These are phyloP conservation scores for Drosophila pseudoobscura DNA, from an alignment of 1,140 invertebrate species.

Conservation along the genomic window DNA sequence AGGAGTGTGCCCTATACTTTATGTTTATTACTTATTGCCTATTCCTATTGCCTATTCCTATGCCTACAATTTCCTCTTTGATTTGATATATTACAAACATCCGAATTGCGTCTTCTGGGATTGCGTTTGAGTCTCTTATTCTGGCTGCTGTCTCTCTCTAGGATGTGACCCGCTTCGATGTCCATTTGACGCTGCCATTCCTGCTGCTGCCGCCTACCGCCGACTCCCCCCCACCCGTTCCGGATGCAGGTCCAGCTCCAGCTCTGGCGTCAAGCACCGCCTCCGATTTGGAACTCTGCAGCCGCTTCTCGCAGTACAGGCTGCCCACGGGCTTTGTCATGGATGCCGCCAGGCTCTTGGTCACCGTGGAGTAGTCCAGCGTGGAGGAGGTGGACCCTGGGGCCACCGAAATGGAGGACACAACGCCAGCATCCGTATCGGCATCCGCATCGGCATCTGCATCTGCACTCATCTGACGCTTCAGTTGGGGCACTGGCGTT, in stretches of 20 bases:
- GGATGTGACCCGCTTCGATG: slow-evolving; percentile 8
- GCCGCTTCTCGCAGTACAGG: slow-evolving; percentile 77
- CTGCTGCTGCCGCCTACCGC: slow-evolving; percentile 2
- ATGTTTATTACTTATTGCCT: background rate
- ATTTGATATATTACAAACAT: slow-evolving; percentile 46
- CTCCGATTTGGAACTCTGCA: slow-evolving; percentile 78
- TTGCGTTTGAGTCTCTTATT: no score
- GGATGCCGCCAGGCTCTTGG: slow-evolving; percentile 72
- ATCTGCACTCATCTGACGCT: slow-evolving; percentile 27
- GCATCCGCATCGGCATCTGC: background rate
- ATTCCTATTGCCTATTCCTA: slow-evolving; percentile 25
- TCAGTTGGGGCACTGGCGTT: background rate
- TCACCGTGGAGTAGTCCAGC: slow-evolving; percentile 42
- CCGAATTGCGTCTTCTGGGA: slow-evolving; percentile 9
- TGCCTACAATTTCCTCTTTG: slow-evolving; percentile 29
- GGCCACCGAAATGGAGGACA: background rate
- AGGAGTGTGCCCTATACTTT: slow-evolving; percentile 6
- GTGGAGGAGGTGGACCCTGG: slow-evolving; percentile 1
- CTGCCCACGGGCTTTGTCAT: slow-evolving; percentile 70
- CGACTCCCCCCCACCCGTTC: background rate
- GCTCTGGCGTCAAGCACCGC: slow-evolving; percentile 43
- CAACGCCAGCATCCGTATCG: no score
- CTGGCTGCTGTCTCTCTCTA: background rate
- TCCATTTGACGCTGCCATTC: slow-evolving; percentile 33
- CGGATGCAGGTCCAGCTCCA: background rate